Conservation (phyloP, 2,797 vertebrate species). For the Crax fasciolata region DNA sequence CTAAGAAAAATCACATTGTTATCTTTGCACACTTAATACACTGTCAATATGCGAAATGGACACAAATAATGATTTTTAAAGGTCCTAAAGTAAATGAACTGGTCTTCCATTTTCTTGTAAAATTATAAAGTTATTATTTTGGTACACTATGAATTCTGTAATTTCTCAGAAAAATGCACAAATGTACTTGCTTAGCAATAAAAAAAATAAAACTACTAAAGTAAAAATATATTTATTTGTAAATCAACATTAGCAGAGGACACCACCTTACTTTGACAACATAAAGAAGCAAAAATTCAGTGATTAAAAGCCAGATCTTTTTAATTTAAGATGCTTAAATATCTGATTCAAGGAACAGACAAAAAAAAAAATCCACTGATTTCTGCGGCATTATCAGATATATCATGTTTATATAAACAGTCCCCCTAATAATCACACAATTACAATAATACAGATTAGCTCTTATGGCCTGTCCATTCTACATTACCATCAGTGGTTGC, state of each 20-base stretch:
- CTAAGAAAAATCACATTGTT: not conserved
- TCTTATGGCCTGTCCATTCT: not conserved
- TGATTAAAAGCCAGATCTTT: not conserved
- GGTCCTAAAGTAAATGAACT: not conserved
- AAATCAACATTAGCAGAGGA: not conserved
- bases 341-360: not conserved
- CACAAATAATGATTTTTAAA: not conserved
- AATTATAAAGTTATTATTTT: not conserved
- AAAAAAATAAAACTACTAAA: not conserved
- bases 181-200: not conserved
- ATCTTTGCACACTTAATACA: not conserved
- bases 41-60: not conserved
- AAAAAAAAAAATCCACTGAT: not conserved
- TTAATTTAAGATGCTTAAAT: not conserved
- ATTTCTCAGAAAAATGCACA: not conserved
- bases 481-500: not conserved
- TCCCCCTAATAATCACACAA: not conserved
- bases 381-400: not conserved
- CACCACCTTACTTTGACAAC: not conserved
- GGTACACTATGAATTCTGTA: not conserved
- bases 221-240: not conserved
- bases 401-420: not conserved
- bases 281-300: not conserved
- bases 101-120: not conserved
- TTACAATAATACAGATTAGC: not conserved